Evolutionary conservation across 2,888 invertebrate genomes (phyloP), one percentile per base, ranked within the genome.

Genomic region (Luperina testacea): DNA sequence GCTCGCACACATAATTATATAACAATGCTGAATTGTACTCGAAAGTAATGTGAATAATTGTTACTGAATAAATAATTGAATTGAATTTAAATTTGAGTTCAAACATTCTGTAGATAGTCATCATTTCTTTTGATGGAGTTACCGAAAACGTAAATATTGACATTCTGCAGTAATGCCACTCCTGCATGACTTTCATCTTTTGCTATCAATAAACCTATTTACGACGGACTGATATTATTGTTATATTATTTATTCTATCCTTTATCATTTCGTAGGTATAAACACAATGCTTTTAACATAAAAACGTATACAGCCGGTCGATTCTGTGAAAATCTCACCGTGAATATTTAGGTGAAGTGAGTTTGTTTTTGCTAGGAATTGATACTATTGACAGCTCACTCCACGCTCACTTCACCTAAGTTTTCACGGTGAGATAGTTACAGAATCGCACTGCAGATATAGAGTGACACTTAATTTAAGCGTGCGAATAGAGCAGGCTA

Each of bases 161-260:
- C 17, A 68, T 68, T 68, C 13, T 24, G 63, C 27, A 63, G 27
- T 63, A 24, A 24, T 20, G 45, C 27, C 20, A 27, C 1, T 27
- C 20, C 45, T 68, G 38, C 61, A 77, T 48, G 48, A 61, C 38
- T 17, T 38, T 38, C 15, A 42, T 7, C 4, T 61, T 61, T 63
- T 27, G 38, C 27, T 76, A 77, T 63, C 51, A 77, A 1, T 48
- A 42, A 48, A 51, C 15, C 24, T 27, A 27, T 76, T 77, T 51
- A 77, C 38, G 11, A 38, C n/a, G 8, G 8, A 24, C 3, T 63
- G 9, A 20, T 42, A 53, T 24, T 74, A 53, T 27, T 42, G 17
- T 32, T 17, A 3, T 9, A 20, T 15, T 9, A 20, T 15, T 73
- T 11, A 3, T 27, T 32, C 27, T 45, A 17, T 5, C 42, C 24